Evolutionary conservation across 2,888 invertebrate species (phyloP).

Genomic region (Catocala sponsa): DNA sequence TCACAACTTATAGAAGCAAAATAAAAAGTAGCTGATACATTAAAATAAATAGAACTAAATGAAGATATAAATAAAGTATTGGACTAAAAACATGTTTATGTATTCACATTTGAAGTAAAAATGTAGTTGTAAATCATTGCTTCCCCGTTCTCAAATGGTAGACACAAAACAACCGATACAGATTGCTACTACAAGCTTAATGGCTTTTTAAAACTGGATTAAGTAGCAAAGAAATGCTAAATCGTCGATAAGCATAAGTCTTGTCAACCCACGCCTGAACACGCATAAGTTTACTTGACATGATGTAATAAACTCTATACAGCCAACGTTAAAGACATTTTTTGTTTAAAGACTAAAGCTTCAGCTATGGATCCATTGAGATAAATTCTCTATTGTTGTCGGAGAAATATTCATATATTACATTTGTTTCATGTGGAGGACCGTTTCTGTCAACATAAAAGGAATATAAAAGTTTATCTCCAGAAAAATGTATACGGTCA

Average conservation of each 20-base stretch:
- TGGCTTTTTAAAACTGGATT: constrained; percentile 83
- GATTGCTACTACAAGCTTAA: constrained; percentile 82
- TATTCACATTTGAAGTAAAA: constrained; percentile 24
- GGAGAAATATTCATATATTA: constrained; percentile 31
- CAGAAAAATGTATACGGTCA: constrained; percentile 9
- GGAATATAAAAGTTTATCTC: constrained; percentile 24
- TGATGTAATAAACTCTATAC: constrained; percentile 57
- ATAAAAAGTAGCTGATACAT: background rate
- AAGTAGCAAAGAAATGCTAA: constrained; percentile 85
- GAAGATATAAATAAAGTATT: constrained; percentile 17
- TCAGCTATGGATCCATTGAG: constrained; percentile 39
- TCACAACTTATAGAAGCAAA: constrained; percentile 20
- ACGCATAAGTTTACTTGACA: constrained; percentile 43
- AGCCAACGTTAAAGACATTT: constrained; percentile 49
- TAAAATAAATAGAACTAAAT: constrained; percentile 1
- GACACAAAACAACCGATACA: constrained; percentile 72
- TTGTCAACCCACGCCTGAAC: constrained; percentile 79
- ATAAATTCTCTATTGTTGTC: constrained; percentile 54
- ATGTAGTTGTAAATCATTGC: constrained; percentile 43
- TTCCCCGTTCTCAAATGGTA: constrained; percentile 49
- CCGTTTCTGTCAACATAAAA: constrained; percentile 31
- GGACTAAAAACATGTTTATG: constrained; percentile 9
- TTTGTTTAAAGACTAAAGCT: constrained; percentile 39
- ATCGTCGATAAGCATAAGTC: constrained; percentile 83
- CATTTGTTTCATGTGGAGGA: constrained; percentile 37